Base-by-base conservation (phyloP, 35 echinoderm and acorn worm species). In the Amphiura filiformis region DNA sequence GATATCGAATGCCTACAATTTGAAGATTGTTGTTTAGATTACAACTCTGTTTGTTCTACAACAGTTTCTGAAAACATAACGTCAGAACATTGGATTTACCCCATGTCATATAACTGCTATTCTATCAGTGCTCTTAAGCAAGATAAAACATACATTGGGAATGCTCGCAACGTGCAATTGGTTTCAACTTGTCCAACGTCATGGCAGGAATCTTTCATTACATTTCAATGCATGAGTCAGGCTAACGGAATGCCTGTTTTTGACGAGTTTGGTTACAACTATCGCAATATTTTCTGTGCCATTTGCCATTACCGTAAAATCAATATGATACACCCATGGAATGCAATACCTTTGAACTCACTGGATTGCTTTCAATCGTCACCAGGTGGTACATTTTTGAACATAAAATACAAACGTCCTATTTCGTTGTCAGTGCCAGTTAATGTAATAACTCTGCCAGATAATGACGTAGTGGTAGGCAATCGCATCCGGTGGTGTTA, bases 241-340 rank as follows among this genome's bases (percentile, higher is more conserved):
- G 9, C 28, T 18, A 30, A 70, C 26, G 61, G 61, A 1, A 26
- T 70, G 61, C 9, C 26, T 26, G 61, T 70, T 5, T 70, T 70
- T 30, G 61, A 70, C 28, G 17, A 15, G 26, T 70, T 26, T 70
- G 61, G 61, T 30, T 26, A 70, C 61, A 70, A 70, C 61, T 70
- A 70, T 70, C 61, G 61, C 61, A 70, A 70, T 70, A 70, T 70
- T 26, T 70, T 70, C 26, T 70, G 61, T 70, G 61, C 61, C 26
- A 2, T 70, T 70, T 70, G 61, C 26, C 15, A 70, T 70, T 15
- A 4, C 2, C 61, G 61, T 70, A 70, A 18, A 23, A 11, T 70
- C 2, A 1, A n/a, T 30, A 23, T 13, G 7, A 70, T 70, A 13
- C 61, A 70, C 3, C 61, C 61, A 2, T 70, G 61, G 61, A 70